A percentile compares a stretch with the other conserved stretches of the same genome.
Conservation (phyloP, 1,140 invertebrate genomes). For the Aphidius ervi region DNA sequence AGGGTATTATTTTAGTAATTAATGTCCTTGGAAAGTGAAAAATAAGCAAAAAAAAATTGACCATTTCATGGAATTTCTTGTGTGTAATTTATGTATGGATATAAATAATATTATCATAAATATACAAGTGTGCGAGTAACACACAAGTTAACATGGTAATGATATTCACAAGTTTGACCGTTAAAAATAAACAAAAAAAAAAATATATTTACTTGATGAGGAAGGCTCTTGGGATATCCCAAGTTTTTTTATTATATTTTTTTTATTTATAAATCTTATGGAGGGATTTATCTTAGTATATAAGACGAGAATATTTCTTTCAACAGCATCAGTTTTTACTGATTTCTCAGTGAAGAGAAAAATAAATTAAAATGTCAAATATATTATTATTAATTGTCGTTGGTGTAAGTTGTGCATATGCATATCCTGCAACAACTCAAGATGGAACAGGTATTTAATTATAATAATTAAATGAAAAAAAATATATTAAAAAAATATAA, state of each 20-base stretch:
- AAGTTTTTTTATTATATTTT: background rate
- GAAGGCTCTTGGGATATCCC: background rate
- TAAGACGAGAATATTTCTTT: background rate
- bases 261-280: too few relatives aligned
- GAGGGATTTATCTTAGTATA: background rate
- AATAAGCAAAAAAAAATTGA: too few relatives aligned
- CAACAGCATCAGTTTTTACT: background rate
- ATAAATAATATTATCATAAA: background rate
- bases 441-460: conserved; percentile 1
- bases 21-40: background rate
- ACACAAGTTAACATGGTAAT: background rate
- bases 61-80: background rate
- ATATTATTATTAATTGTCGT: background rate
- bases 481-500: background rate
- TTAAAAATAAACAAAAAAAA: background rate
- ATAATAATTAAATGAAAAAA: background rate
- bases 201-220: background rate
- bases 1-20: background rate
- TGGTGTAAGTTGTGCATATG: background rate
- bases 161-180: background rate
- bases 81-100: background rate
- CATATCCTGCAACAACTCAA: background rate
- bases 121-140: background rate
- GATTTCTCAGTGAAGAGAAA: background rate
- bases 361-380: background rate